Evolutionary conservation across 2,797 vertebrate genomes (phyloP), one percentile per base, ranked within the genome.

Genomic region (Sebastolobus alascanus): DNA sequence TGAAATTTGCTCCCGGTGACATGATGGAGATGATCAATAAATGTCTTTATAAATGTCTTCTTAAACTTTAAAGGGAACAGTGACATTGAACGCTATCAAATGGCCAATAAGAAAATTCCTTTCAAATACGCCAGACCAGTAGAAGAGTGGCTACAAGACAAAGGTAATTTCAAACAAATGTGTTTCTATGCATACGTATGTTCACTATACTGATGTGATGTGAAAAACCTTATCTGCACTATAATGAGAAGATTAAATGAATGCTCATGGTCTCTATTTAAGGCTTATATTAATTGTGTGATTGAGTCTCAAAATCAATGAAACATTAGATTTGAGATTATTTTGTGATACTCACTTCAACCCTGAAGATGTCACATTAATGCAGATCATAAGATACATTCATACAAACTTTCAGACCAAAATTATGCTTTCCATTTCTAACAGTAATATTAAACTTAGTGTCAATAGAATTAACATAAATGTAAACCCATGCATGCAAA

Each of bases 71-170:
- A 98, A 99, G 98, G 97, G 94, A 99, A 98, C 97, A 99, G 97
- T 96, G 98, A 99, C 97, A 97, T 97, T 96, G 97, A 99, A 95
- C 97, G 98, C 94, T 97, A 97, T 96, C 97, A 98, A 97, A 97
- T 98, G 97, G 97, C 97, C 97, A 99, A 97, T 97, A 98, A 98
- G 98, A 99, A 99, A 98, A 98, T 99, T 94, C 98, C 98, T 95
- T 99, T 98, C 97, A 99, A 99, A 97, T 98, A 98, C 95, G 91
- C 96, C 96, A 96, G 98, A 93, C 97, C 97, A 14, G 97, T 99
- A 96, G 98, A 99, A 86, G 98, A 99, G 89, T 99, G 98, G 97
- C 97, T 99, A 77, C 98, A 98, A 94, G 98, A 99, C 93, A 99
- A 99, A 99, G 98, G 98, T 99, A 99, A 98, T 90, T 94, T 90